Evolutionary conservation across 1,140 invertebrate genomes (phyloP), one percentile per base, ranked within the genome.

Genomic region (Listronotus bonariensis): DNA sequence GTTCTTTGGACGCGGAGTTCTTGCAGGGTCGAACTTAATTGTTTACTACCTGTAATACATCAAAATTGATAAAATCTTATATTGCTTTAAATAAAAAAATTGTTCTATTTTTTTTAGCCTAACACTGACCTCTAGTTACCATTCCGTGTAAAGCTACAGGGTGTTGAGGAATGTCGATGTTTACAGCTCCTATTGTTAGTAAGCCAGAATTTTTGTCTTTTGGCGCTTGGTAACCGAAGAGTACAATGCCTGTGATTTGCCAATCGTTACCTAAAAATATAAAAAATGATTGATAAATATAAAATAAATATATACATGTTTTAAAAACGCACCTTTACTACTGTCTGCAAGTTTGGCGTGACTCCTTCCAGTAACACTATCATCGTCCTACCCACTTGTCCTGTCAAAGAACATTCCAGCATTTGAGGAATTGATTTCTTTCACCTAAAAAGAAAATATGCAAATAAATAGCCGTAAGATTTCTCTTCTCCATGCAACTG

Each of bases 151-250:
- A 81, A 31, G 92, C 94, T 0, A 97, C 93, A 0, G 96, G 96
- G 83, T 98, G 96, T 76, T 98, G 95, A 2, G 96, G 96, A 74
- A 98, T 96, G 77, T 97, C 93, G 51, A 98, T 89, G 68, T 92
- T 88, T 0, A 98, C 90, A 34, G 90, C 88, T 0, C 95, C 95
- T 46, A 98, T 86, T 6, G 91, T 93, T 0, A 96, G 77, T 49
- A 97, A 81, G 9, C 91, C 92, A 26, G 92, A 93, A 74, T 96
- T 96, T 74, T 91, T 90, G 71, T 95, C 92, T 76, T 93, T 58
- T 86, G 83, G 14, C 89, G 83, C 54, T 87, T 87, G 0, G 87
- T 89, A 15, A 93, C 83, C 75, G 89, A 93, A 4, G 92, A 93
- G 78, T 96, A 96, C 9, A 97, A 80, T 6, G 92, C 90, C 74